phyloP scores from a whole-genome alignment of 2,888 invertebrate genomes.

The Thymelicus lineola region DNA sequence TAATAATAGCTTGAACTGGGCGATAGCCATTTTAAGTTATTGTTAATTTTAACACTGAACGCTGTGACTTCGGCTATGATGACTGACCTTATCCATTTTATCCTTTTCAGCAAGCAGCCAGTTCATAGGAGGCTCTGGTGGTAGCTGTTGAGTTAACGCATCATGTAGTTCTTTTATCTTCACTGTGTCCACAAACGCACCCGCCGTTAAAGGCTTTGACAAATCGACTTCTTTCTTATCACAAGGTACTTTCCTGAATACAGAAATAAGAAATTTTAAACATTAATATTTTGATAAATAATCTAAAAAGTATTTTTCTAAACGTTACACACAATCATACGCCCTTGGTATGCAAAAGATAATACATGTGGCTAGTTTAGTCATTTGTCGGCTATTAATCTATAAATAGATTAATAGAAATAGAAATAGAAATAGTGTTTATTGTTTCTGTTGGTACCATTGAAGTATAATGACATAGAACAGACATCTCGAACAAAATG shows the following conservation, averaged over 20 bases:
- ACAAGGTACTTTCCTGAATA: slow-evolving; percentile 57
- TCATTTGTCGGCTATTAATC: neutral
- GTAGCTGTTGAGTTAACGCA: slow-evolving; percentile 67
- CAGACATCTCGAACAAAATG: no score
- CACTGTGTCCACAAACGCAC: slow-evolving; percentile 90
- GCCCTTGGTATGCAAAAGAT: no score
- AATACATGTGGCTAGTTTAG: no score
- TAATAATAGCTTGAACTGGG: no score
- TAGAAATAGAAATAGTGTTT: no score
- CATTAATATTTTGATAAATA: neutral
- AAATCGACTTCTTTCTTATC: slow-evolving; percentile 89
- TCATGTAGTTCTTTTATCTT: slow-evolving; percentile 82
- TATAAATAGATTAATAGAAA: no score
- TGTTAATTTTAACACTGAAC: no score
- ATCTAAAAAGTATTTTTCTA: no score
- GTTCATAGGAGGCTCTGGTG: slow-evolving; percentile 72
- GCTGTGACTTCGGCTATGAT: neutral
- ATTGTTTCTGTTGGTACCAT: no score
- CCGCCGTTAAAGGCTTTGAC: slow-evolving; percentile 90
- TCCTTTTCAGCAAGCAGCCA: slow-evolving; percentile 74
- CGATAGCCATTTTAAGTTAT: no score
- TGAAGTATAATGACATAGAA: no score
- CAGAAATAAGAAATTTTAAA: neutral
- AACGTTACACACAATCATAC: no score
- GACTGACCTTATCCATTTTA: slow-evolving; percentile 65